phyloP scores from a whole-genome alignment of 1,140 invertebrate genomes.

The Cyphomyrmex costatus region DNA sequence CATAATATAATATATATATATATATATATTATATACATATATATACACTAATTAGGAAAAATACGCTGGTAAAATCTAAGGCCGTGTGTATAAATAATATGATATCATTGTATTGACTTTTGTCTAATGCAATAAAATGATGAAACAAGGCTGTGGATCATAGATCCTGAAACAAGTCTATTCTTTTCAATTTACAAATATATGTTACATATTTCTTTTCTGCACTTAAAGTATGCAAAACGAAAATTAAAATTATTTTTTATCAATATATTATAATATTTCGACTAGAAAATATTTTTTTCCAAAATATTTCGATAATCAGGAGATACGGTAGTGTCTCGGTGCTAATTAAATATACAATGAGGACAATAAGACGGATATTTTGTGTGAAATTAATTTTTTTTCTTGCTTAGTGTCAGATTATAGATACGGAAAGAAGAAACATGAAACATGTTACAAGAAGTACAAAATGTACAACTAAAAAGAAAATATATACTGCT shows the following conservation, averaged over 20 bases:
- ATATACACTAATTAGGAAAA: slow-evolving; percentile 21
- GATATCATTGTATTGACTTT: slow-evolving; percentile 13
- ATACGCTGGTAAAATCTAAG: not conserved
- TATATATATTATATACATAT: no score
- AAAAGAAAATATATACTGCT: not conserved
- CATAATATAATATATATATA: not conserved
- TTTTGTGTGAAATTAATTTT: not conserved
- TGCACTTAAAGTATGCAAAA: not conserved
- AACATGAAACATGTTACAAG: not conserved
- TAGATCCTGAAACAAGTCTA: not conserved
- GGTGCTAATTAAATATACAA: not conserved
- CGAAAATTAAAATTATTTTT: not conserved
- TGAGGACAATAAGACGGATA: not conserved
- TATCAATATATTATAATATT: not conserved
- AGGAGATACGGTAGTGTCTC: no score
- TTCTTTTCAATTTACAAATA: slow-evolving; percentile 16
- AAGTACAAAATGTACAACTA: not conserved
- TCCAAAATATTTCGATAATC: not conserved
- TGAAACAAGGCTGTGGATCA: not conserved
- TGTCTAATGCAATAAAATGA: slow-evolving; percentile 29
- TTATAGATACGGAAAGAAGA: no score
- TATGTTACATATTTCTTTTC: not conserved
- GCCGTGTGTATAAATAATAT: not conserved
- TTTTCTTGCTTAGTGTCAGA: not conserved
- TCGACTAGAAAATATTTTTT: not conserved